phyloP scores from a whole-genome alignment of 92 coral and sea anemone genomes.

The Micromussa lordhowensis region DNA sequence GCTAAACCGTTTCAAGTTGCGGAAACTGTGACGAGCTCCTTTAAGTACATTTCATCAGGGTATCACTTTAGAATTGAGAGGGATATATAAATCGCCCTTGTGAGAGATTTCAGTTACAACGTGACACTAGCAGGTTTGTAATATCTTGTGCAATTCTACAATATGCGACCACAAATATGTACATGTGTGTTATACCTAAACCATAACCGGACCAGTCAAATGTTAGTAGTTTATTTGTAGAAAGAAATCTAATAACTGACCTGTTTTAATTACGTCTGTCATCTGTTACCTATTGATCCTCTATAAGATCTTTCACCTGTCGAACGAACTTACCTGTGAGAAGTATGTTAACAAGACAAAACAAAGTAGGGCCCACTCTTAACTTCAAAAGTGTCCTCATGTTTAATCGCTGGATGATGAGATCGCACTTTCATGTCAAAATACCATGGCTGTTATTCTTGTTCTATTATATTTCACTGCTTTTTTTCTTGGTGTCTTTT shows the following conservation, averaged over 20 bases:
- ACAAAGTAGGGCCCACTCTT: not conserved
- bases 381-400: conserved; percentile 7
- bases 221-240: not conserved
- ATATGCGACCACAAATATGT: not conserved
- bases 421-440: not conserved
- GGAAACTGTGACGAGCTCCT: too few relatives aligned
- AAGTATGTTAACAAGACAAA: not conserved
- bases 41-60: not conserved
- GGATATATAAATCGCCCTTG: not conserved
- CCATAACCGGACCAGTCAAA: not conserved
- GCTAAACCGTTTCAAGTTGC: too few relatives aligned
- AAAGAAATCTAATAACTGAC: not conserved
- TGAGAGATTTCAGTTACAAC: not conserved
- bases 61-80: not conserved
- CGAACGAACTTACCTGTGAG: conserved; percentile 5
- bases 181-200: not conserved
- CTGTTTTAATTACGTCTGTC: not conserved
- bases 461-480: not conserved
- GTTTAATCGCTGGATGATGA: not conserved
- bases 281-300: not conserved
- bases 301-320: not conserved
- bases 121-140: not conserved
- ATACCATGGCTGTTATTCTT: not conserved
- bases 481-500: not conserved
- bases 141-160: not conserved